These are phyloP conservation scores for Chironomus tentans DNA, from an alignment of 2,888 invertebrate species.

Conservation along the genomic window DNA sequence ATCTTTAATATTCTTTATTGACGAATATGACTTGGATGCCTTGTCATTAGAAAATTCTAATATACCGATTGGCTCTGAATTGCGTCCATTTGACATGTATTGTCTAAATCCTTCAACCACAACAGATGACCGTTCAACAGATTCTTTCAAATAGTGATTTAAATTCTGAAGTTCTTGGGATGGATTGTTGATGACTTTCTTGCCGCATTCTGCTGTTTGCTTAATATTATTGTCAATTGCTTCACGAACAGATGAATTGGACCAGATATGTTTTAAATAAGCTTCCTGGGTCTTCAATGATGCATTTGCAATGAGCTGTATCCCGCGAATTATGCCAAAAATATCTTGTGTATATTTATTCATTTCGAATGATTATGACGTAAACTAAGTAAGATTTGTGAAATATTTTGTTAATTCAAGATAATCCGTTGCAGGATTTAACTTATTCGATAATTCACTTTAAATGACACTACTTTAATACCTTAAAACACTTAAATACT, in stretches of 20 bases:
- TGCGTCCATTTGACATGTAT: constrained; percentile 40
- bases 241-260: constrained; percentile 59
- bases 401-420: background rate
- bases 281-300: constrained; percentile 56
- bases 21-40: background rate
- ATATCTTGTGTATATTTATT: constrained; percentile 47
- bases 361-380: background rate
- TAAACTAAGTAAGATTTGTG: background rate
- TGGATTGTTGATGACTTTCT: constrained; percentile 34
- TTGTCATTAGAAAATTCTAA: background rate
- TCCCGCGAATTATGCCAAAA: constrained; percentile 57
- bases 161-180: constrained; percentile 39
- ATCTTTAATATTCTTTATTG: constrained; percentile 35
- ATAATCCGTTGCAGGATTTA: no score
- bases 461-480: background rate
- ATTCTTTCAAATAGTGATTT: constrained; percentile 46
- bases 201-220: constrained; percentile 32
- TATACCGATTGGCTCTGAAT: constrained; percentile 4
- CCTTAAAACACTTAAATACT: background rate
- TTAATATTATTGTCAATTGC: constrained; percentile 35
- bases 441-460: no score
- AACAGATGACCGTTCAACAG: constrained; percentile 54
- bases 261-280: constrained; percentile 51
- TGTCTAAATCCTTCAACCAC: constrained; percentile 62
- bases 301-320: constrained; percentile 58